phyloP scores from a whole-genome alignment of 1,140 invertebrate species.

The Charaxes varanes region DNA sequence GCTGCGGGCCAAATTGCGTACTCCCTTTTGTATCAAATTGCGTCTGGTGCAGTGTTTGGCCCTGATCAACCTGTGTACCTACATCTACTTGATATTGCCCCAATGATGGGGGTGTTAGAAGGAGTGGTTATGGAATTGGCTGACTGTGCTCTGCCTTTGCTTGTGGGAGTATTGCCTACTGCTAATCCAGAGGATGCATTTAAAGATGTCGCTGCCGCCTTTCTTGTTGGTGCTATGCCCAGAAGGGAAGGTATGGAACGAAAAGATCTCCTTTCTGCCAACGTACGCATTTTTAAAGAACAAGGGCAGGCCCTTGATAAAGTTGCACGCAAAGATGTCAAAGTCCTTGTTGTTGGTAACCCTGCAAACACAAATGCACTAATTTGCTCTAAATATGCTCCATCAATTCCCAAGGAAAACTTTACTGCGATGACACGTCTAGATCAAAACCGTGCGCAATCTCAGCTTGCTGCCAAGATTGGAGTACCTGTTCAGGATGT shows the following conservation, averaged over 20 bases:
- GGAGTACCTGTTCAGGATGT: slow-evolving; percentile 83
- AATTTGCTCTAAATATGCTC: slow-evolving; percentile 97
- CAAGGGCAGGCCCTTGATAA: slow-evolving; percentile 95
- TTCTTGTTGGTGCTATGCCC: slow-evolving; percentile 99
- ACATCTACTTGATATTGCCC: slow-evolving; percentile 95
- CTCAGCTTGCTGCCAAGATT: slow-evolving; percentile 84
- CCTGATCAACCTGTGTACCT: slow-evolving; percentile 90
- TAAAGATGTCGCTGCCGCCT: slow-evolving; percentile 97
- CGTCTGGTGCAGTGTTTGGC: slow-evolving; percentile 98
- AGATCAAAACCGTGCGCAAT: slow-evolving; percentile 97
- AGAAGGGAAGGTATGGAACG: slow-evolving; percentile 99
- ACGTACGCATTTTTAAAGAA: slow-evolving; percentile 99
- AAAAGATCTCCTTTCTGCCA: slow-evolving; percentile 95
- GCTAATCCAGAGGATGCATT: slow-evolving; percentile 92
- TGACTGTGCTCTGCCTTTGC: slow-evolving; percentile 96
- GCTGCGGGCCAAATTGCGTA: slow-evolving; percentile 99
- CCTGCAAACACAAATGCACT: slow-evolving; percentile 99
- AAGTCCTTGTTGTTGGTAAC: slow-evolving; percentile 97
- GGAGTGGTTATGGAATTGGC: slow-evolving; percentile 98
- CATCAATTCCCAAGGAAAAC: slow-evolving; percentile 96
- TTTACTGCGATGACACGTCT: slow-evolving; percentile 98
- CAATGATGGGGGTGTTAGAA: slow-evolving; percentile 95
- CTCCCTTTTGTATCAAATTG: slow-evolving; percentile 94
- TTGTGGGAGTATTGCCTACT: slow-evolving; percentile 90
- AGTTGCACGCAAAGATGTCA: slow-evolving; percentile 95